These are phyloP conservation scores for Sapayoa aenigma DNA, from an alignment of 2,113 vertebrate genomes.

Conservation along the genomic window DNA sequence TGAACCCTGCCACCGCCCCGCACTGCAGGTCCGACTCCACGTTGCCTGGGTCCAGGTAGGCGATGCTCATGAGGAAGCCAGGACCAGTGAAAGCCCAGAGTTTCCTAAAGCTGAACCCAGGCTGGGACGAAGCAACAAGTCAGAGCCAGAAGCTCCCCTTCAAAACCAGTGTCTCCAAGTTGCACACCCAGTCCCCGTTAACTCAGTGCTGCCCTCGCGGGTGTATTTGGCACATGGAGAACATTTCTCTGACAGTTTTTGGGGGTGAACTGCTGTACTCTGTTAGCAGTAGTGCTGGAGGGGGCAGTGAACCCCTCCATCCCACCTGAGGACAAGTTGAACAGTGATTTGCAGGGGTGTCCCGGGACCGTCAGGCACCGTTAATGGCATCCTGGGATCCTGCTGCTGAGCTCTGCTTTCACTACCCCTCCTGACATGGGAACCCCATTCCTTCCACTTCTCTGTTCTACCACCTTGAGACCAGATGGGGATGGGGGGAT, in stretches of 20 bases:
- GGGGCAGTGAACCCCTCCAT: not conserved
- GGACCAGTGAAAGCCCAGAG: constrained; percentile 82
- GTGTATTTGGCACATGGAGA: accelerated
- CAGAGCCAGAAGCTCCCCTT: not conserved
- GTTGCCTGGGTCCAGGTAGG: constrained; percentile 80
- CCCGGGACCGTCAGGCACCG: not conserved
- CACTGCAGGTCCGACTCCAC: constrained; percentile 80
- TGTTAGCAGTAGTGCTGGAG: not conserved
- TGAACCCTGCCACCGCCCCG: constrained; percentile 74
- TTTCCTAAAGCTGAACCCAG: constrained; percentile 76
- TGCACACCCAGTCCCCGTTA: too few species aligned
- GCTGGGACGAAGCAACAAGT: constrained; percentile 22
- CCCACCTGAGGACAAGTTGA: too few species aligned
- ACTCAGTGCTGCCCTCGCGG: accelerated
- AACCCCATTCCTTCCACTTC: not conserved
- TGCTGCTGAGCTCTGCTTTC: not conserved
- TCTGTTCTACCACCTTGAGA: accelerated
- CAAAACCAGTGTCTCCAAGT: not conserved
- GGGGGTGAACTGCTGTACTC: not conserved
- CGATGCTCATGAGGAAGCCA: constrained; percentile 84
- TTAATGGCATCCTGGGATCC: not conserved
- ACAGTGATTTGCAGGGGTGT: accelerated
- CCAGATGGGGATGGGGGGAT: accelerated
- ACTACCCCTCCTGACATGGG: too few species aligned
- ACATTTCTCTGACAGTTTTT: not conserved